Evolutionary conservation across 1,140 invertebrate genomes (phyloP).

Genomic region (Bombus picipes): DNA sequence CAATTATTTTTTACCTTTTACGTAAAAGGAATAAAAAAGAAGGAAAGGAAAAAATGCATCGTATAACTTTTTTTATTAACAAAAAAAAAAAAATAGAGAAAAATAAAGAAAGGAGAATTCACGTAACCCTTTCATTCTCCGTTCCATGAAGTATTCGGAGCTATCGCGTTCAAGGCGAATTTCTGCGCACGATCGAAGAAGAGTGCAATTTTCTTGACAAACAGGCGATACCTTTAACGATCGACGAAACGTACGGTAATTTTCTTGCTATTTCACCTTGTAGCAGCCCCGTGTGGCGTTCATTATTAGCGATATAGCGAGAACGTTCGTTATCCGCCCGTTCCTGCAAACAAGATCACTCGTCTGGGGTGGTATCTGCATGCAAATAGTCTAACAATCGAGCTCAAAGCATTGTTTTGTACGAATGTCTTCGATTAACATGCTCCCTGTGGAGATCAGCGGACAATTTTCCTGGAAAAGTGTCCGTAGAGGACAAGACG

Average conservation of each 20-base stretch:
- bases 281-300: not conserved
- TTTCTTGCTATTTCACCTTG: conserved; percentile 4
- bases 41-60: not conserved
- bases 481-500: not conserved
- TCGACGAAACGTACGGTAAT: conserved; percentile 22
- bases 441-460: not conserved
- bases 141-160: not conserved
- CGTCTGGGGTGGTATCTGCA: conserved; percentile 2
- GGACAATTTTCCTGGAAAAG: not conserved
- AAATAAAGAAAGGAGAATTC: too few relatives aligned
- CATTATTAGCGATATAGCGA: conserved; percentile 30
- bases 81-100: too few relatives aligned
- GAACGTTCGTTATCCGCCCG: conserved; percentile 1
- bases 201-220: conserved; percentile 16
- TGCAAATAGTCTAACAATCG: not conserved
- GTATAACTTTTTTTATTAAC: too few relatives aligned
- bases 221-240: conserved; percentile 25
- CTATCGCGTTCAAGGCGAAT: conserved; percentile 26
- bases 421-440: not conserved
- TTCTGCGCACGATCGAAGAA: conserved; percentile 13
- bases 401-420: not conserved
- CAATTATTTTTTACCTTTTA: too few relatives aligned
- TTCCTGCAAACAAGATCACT: conserved; percentile 4
- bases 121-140: not conserved
- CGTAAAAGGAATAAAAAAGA: not conserved